phyloP scores from a whole-genome alignment of 2,113 vertebrate genomes.

The Ammodytes marinus region DNA sequence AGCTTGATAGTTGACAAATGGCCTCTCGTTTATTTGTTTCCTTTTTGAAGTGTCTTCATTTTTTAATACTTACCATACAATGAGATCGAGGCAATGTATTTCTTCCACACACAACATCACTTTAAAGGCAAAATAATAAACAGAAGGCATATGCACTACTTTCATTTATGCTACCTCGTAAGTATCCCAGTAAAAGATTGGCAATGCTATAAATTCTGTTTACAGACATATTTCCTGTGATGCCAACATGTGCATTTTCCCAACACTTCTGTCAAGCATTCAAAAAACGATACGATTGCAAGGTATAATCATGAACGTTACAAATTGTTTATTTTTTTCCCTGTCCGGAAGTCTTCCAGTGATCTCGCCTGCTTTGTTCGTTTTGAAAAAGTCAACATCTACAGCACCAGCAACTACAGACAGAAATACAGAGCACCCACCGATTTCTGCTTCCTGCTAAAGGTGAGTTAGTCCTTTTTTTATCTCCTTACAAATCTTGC shows the following conservation, averaged over 20 bases:
- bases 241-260: not conserved
- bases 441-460: slow-evolving; percentile 94
- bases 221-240: not conserved
- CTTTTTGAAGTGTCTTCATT: not conserved
- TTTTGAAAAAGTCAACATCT: slow-evolving; percentile 93
- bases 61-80: not conserved
- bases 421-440: slow-evolving; percentile 93
- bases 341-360: slow-evolving; percentile 86
- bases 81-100: not conserved
- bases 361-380: slow-evolving; percentile 93
- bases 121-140: not conserved
- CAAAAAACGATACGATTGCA: too few species aligned
- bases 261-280: too few species aligned
- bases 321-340: not conserved
- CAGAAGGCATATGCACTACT: not conserved
- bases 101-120: not conserved
- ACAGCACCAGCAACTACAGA: slow-evolving; percentile 89
- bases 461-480: slow-evolving; percentile 83
- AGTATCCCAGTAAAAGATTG: not conserved
- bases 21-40: not conserved
- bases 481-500: too few species aligned
- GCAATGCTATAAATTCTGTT: not conserved
- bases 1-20: not conserved
- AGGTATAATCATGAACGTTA: too few species aligned
- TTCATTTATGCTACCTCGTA: not conserved